Percentiles rank a stretch among this genome's conserved stretches.
phyloP scores from a whole-genome alignment of 2,113 vertebrate species.

The Peromyscus maniculatus region DNA sequence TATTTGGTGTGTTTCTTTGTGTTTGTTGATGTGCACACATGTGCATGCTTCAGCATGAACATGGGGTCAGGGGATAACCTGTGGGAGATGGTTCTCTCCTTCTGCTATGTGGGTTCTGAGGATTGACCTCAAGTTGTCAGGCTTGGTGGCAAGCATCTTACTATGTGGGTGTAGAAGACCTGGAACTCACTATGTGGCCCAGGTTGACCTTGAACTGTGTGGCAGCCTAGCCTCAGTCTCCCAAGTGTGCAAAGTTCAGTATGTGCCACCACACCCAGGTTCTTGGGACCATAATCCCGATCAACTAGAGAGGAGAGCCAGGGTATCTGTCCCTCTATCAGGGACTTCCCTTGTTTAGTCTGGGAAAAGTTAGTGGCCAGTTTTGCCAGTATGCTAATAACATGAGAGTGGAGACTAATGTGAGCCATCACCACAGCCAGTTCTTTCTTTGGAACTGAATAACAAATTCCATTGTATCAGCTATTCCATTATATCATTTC shows the following conservation, averaged over 20 bases:
- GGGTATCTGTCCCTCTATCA: neutral
- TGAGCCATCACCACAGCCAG: neutral
- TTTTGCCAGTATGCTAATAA: slow-evolving; percentile 14
- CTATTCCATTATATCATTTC: neutral
- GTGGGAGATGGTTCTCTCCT: neutral
- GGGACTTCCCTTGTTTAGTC: slow-evolving; percentile 45
- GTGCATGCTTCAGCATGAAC: too few species aligned
- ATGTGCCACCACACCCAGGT: neutral
- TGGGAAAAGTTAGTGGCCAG: neutral
- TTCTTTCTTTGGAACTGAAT: slow-evolving; percentile 29
- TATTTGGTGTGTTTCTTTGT: neutral
- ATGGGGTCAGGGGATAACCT: neutral
- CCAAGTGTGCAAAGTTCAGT: neutral
- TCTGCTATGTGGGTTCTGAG: neutral
- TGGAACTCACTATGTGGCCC: neutral
- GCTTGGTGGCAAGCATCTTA: neutral
- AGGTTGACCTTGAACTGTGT: neutral
- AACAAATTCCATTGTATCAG: slow-evolving; percentile 17
- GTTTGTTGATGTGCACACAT: neutral
- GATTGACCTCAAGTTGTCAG: neutral
- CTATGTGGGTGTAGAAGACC: neutral
- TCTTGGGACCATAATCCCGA: neutral
- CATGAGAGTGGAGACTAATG: neutral
- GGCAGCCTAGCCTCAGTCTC: neutral
- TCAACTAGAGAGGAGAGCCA: slow-evolving; percentile 23